Evolutionary conservation across 92 coral and sea anemone genomes (phyloP).

Genomic region (Bergia puertoricense): DNA sequence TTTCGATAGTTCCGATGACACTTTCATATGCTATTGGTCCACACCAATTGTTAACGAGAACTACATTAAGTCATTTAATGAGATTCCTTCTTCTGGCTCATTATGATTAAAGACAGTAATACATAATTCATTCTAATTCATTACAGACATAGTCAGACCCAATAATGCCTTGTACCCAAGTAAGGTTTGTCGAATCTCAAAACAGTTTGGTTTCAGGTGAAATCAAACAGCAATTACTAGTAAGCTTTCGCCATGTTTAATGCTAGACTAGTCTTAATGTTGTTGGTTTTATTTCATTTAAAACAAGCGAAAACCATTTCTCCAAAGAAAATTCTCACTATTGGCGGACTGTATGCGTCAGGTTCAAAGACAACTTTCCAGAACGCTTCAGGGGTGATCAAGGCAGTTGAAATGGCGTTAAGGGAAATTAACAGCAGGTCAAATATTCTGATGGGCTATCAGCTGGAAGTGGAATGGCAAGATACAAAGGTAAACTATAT

Average conservation of each 20-base stretch:
- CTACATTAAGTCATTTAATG: not conserved
- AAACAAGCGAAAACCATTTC: not conserved
- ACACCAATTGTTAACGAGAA: not conserved
- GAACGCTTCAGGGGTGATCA: slow-evolving; percentile 58
- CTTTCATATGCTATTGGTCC: not conserved
- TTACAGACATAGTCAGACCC: not conserved
- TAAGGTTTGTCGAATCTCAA: not conserved
- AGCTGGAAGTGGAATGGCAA: slow-evolving; percentile 48
- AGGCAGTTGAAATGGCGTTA: slow-evolving; percentile 51
- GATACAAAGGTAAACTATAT: slow-evolving; percentile 57
- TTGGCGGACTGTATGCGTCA: slow-evolving; percentile 65
- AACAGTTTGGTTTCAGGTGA: not conserved
- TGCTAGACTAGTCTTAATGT: not conserved
- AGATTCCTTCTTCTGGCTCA: not conserved
- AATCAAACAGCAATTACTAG: not conserved
- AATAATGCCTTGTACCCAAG: not conserved
- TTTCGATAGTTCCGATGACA: not conserved
- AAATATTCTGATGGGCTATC: slow-evolving; percentile 50
- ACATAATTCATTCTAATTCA: not conserved
- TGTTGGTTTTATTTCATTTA: not conserved
- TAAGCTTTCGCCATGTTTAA: not conserved
- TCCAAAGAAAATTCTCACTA: slow-evolving; percentile 34
- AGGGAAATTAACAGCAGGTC: slow-evolving; percentile 43
- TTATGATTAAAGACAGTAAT: not conserved
- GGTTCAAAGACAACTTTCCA: slow-evolving; percentile 62